Evolutionary conservation across 2,797 vertebrate species (phyloP).

Genomic region (Nyctibius grandis): DNA sequence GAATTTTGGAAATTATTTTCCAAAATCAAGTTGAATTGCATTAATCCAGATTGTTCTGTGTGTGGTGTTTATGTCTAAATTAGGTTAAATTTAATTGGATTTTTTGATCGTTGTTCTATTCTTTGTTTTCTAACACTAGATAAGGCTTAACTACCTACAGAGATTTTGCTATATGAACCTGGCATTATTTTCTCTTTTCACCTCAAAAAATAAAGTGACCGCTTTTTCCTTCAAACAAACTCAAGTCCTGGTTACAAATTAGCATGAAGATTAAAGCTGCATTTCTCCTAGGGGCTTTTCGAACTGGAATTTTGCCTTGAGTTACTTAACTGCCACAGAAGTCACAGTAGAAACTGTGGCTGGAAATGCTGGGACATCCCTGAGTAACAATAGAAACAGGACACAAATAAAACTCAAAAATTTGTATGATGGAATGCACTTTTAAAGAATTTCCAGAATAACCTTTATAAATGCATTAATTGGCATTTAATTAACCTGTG

Average conservation of each 20-base stretch:
- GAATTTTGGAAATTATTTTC: background rate
- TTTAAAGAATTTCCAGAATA: background rate
- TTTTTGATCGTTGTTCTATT: background rate
- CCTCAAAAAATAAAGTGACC: background rate
- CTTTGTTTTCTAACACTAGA: background rate
- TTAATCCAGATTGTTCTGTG: background rate
- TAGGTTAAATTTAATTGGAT: background rate
- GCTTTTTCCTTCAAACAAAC: background rate
- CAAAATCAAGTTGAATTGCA: background rate
- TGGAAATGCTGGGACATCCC: background rate
- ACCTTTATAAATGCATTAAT: background rate
- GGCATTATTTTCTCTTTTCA: background rate
- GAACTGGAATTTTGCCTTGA: background rate
- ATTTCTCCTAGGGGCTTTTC: background rate
- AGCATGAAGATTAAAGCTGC: background rate
- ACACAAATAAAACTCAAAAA: background rate
- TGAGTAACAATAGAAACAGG: background rate
- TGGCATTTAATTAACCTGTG: background rate
- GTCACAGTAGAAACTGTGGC: background rate
- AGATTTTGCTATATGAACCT: background rate
- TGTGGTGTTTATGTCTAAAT: background rate
- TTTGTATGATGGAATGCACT: background rate
- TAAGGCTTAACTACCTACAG: background rate
- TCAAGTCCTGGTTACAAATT: background rate
- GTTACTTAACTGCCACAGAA: background rate